A percentile compares a stretch with the other conserved stretches of the same genome.
Evolutionary conservation across 2,113 vertebrate species (phyloP).

Genomic region (Ammospiza caudacuta): DNA sequence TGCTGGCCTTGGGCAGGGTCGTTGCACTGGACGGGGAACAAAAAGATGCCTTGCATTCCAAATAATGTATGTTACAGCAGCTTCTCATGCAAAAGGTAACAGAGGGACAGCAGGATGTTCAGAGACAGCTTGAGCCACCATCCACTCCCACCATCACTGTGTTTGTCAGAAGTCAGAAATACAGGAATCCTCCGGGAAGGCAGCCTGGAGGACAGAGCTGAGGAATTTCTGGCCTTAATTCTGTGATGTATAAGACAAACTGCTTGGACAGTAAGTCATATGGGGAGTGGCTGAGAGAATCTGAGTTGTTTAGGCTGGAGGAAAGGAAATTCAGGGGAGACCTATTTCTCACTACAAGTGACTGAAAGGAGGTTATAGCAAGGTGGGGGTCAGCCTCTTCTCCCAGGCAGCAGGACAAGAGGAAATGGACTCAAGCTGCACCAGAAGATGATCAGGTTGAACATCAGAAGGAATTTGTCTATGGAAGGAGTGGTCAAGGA

Average conservation of each 20-base stretch:
- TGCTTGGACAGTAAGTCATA: not conserved
- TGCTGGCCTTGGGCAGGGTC: not conserved
- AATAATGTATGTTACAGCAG: not conserved
- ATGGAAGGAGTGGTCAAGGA: not conserved
- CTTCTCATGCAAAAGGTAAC: not conserved
- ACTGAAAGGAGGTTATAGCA: not conserved
- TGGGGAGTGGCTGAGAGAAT: not conserved
- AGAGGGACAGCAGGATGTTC: not conserved
- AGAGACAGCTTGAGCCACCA: not conserved
- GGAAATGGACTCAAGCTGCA: not conserved
- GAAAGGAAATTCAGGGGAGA: not conserved
- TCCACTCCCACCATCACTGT: not conserved
- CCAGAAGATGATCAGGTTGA: not conserved
- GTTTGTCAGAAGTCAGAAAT: not conserved
- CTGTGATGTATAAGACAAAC: not conserved
- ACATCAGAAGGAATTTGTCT: not conserved
- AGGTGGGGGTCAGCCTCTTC: not conserved
- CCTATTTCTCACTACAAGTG: not conserved
- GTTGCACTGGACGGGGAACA: fast-evolving
- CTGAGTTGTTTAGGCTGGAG: not conserved
- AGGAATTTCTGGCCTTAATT: not conserved
- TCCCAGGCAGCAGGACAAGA: not conserved
- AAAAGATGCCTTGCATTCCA: not conserved
- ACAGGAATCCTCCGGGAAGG: not conserved
- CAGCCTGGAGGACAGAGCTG: not conserved